These are phyloP conservation scores for Myotis pilosus DNA, from an alignment of 2,797 vertebrate genomes.

Conservation along the genomic window DNA sequence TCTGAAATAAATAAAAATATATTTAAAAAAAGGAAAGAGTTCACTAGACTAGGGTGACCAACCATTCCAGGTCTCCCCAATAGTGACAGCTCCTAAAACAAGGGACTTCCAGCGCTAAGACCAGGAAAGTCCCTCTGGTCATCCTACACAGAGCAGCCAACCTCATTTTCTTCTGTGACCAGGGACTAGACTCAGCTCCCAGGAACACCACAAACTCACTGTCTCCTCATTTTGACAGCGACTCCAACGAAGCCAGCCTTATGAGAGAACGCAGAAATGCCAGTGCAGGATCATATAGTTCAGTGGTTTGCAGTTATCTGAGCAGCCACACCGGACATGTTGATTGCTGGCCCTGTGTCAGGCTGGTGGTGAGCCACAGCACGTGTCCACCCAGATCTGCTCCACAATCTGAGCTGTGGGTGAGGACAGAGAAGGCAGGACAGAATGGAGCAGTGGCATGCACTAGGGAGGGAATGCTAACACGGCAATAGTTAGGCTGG, in stretches of 20 bases:
- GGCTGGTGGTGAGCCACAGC: background rate
- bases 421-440: background rate
- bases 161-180: background rate
- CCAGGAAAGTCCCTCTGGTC: background rate
- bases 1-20: too few species aligned
- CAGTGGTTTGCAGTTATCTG: background rate
- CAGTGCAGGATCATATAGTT: background rate
- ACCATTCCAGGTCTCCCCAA: background rate
- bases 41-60: background rate
- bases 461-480: background rate
- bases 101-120: background rate
- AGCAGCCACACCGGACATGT: background rate
- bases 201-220: background rate
- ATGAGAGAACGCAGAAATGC: background rate
- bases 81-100: background rate
- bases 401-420: rapidly evolving
- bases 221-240: background rate
- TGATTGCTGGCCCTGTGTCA: background rate
- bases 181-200: background rate
- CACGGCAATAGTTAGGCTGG: rapidly evolving
- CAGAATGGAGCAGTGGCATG: background rate
- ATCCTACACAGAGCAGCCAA: background rate
- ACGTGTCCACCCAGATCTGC: background rate
- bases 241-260: background rate
- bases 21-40: background rate